Conservation (phyloP, 2,797 vertebrate species). For the Tympanoctomys barrerae region DNA sequence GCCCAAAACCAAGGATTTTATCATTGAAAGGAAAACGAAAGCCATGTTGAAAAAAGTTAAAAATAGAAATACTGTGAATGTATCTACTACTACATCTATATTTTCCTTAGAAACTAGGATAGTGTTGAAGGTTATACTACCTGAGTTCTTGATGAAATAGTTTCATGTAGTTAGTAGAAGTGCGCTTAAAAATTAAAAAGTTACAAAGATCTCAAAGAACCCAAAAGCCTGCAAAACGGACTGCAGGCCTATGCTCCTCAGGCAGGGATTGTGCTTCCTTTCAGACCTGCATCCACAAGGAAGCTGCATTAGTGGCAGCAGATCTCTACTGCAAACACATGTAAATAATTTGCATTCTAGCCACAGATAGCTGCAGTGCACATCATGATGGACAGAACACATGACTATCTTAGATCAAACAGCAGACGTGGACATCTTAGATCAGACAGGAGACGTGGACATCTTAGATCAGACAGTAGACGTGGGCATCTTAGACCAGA, state of each 20-base stretch:
- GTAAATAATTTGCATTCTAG: background rate
- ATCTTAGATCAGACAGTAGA: background rate
- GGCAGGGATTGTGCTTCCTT: background rate
- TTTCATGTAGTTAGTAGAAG: background rate
- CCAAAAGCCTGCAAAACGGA: background rate
- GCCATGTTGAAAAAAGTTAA: background rate
- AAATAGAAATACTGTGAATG: background rate
- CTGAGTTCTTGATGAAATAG: background rate
- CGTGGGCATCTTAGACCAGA: background rate
- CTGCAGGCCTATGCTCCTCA: background rate
- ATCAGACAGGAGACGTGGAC: background rate
- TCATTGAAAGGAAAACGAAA: constrained; percentile 44
- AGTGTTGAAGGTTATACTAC: background rate
- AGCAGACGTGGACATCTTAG: no score
- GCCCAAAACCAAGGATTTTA: background rate
- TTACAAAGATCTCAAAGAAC: background rate
- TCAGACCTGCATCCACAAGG: background rate
- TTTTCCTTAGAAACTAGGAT: background rate
- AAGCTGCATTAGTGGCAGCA: background rate
- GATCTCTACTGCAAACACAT: background rate
- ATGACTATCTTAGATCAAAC: background rate
- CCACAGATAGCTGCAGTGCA: background rate
- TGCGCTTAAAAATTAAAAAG: background rate
- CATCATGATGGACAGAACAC: background rate
- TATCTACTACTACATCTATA: background rate